Evolutionary conservation across 2,888 invertebrate species (phyloP).

Genomic region (Phaedon cochleariae): DNA sequence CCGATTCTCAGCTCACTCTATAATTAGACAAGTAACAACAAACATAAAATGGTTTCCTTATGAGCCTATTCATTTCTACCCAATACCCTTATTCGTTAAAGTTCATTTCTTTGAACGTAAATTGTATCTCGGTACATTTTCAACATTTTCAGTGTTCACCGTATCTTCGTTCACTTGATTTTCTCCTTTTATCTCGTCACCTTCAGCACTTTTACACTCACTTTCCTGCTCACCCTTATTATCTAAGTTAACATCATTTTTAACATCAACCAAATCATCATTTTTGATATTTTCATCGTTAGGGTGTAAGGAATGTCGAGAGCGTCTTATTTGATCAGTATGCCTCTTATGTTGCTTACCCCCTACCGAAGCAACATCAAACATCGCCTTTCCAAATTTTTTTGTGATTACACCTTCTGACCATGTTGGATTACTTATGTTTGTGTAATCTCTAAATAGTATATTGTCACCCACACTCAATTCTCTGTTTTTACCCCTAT

Average conservation of each 20-base stretch:
- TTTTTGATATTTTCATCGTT: neutral
- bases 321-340: conserved; percentile 11
- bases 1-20: neutral
- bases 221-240: too few relatives aligned
- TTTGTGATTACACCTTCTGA: neutral
- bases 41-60: neutral
- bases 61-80: neutral
- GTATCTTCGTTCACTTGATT: neutral
- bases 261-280: neutral
- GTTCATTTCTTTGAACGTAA: neutral
- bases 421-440: conserved; percentile 3
- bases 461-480: conserved; percentile 11
- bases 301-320: conserved; percentile 5
- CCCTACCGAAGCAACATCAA: too few relatives aligned
- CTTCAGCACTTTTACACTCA: neutral
- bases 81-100: too few relatives aligned
- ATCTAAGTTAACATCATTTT: neutral
- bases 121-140: neutral
- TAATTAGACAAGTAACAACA: neutral
- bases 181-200: neutral
- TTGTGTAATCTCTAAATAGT: conserved; percentile 1
- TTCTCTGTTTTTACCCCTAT: neutral
- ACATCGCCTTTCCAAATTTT: neutral
- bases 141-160: neutral
- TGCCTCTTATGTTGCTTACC: conserved; percentile 7